Percentiles rank a stretch among this genome's conserved stretches.
Evolutionary conservation across 1,140 invertebrate genomes (phyloP).

Genomic region (Magallana ariakensis): DNA sequence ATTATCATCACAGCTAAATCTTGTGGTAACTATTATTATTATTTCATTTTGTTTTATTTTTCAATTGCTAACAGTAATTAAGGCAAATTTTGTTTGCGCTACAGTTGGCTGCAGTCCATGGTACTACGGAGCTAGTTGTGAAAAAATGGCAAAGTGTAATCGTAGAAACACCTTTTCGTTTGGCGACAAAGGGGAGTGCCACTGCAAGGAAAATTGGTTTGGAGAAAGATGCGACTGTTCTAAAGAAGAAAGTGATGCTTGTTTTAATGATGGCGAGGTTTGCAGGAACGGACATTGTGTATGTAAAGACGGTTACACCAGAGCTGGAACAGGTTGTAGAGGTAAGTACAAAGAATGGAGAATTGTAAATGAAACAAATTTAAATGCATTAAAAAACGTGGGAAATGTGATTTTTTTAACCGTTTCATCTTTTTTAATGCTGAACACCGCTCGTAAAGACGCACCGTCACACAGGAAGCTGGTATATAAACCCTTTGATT

Average conservation of each 20-base stretch:
- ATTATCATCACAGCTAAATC: background rate
- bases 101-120: background rate
- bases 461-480: no score
- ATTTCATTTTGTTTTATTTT: background rate
- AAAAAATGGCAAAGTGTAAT: constrained; percentile 2
- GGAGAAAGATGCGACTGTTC: background rate
- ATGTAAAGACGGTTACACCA: background rate
- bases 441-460: no score
- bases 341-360: background rate
- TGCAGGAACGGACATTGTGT: background rate
- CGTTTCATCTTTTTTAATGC: no score
- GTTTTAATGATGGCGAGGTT: background rate
- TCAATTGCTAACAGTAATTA: background rate
- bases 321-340: background rate
- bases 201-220: constrained; percentile 8
- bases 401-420: no score
- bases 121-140: constrained; percentile 5
- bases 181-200: background rate
- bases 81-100: background rate
- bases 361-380: no score
- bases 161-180: background rate
- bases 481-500: no score
- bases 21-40: background rate
- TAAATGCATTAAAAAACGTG: no score
- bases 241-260: background rate